Evolutionary conservation across 1,140 invertebrate genomes (phyloP).

Genomic region (Leptopilina boulardi): DNA sequence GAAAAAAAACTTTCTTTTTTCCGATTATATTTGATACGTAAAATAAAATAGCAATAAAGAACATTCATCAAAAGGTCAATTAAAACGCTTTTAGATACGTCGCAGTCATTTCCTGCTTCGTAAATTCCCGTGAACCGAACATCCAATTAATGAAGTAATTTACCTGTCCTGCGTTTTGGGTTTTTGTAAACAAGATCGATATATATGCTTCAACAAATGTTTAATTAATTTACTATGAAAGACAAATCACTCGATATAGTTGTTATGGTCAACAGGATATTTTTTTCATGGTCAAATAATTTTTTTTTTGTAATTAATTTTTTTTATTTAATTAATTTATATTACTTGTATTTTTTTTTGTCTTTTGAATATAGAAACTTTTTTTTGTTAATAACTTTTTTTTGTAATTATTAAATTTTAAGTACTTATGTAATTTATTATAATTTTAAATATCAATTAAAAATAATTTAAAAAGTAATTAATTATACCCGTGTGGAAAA

Average conservation of each 20-base stretch:
- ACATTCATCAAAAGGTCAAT: constrained; percentile 3
- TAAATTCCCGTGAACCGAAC: not conserved
- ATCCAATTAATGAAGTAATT: constrained; percentile 27
- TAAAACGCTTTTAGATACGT: not conserved
- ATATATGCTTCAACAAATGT: not conserved
- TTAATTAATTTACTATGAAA: not conserved
- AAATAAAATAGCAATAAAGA: constrained; percentile 1
- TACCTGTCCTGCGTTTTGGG: not conserved
- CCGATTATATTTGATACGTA: not conserved
- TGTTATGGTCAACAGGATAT: too few species aligned
- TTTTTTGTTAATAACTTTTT: too few species aligned
- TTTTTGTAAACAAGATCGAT: constrained; percentile 25
- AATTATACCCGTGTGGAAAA: too few species aligned
- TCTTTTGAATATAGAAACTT: too few species aligned
- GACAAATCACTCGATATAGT: not conserved
- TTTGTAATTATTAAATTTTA: too few species aligned
- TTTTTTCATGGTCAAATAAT: too few species aligned
- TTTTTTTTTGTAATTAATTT: too few species aligned
- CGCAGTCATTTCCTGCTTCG: not conserved
- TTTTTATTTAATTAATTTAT: too few species aligned
- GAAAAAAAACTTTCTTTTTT: not conserved
- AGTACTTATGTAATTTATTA: too few species aligned
- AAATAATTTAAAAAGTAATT: too few species aligned
- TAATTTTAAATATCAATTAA: too few species aligned
- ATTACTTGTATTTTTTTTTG: too few species aligned